Conservation (phyloP, 1,140 invertebrate genomes). For the Pachypeltis micranthus region DNA sequence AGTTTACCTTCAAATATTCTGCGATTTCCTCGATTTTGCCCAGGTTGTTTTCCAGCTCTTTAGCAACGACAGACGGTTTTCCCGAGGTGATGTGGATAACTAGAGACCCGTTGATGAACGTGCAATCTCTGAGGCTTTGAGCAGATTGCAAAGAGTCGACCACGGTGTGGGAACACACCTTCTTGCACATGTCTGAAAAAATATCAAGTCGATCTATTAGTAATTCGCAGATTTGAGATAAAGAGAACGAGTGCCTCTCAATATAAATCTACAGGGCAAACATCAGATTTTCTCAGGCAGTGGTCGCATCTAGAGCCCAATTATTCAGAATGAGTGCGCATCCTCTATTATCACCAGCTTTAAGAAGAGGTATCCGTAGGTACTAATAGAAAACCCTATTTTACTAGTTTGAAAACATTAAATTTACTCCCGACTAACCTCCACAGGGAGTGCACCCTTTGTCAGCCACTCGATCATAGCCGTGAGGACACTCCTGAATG, state of each 20-base stretch:
- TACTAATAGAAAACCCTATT: no score
- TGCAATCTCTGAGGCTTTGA: constrained; percentile 67
- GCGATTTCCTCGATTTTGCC: constrained; percentile 64
- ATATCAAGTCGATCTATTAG: no score
- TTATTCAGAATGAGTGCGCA: constrained; percentile 69
- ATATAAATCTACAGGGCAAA: no score
- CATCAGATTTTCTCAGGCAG: no score
- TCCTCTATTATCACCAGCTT: constrained; percentile 52
- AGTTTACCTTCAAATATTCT: constrained; percentile 65
- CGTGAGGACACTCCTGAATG: constrained; percentile 58
- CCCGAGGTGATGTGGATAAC: constrained; percentile 74
- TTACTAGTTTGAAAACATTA: no score
- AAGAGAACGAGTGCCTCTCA: no score
- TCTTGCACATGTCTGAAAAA: constrained; percentile 39
- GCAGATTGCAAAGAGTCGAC: constrained; percentile 63
- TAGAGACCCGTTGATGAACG: constrained; percentile 62
- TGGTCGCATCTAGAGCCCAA: no score
- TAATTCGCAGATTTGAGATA: no score
- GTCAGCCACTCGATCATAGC: constrained; percentile 35
- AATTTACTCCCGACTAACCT: no score
- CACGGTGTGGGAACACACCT: constrained; percentile 50
- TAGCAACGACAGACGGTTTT: constrained; percentile 54
- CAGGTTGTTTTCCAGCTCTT: constrained; percentile 63
- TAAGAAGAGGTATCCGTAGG: constrained; percentile 42
- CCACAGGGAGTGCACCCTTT: constrained; percentile 12